Percentiles rank a stretch among this genome's conserved stretches.
Evolutionary conservation across 37 sponge, comb jelly and placozoan genomes (phyloP).

Genomic region (Tethya wilhelma): DNA sequence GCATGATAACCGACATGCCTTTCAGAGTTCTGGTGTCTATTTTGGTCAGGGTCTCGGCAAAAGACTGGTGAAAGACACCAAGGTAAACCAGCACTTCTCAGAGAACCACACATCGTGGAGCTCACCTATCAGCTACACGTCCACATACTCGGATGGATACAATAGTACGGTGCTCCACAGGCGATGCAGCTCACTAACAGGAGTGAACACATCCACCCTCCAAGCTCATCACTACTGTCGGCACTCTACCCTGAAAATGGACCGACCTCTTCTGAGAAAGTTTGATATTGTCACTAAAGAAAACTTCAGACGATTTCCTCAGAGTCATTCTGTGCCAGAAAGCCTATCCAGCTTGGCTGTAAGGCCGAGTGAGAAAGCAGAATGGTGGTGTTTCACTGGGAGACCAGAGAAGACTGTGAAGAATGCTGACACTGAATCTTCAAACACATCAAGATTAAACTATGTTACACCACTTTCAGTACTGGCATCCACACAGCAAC

Average conservation of each 20-base stretch:
- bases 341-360: background rate
- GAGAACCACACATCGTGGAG: conserved; percentile 43
- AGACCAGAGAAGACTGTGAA: background rate
- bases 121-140: background rate
- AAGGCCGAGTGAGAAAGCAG: conserved; percentile 1
- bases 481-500: conserved; percentile 62
- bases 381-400: background rate
- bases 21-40: conserved; percentile 56
- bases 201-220: background rate
- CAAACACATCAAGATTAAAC: background rate
- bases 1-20: conserved; percentile 81
- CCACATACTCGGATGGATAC: background rate
- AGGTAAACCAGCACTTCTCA: conserved; percentile 61
- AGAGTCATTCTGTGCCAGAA: conserved; percentile 25
- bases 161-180: background rate
- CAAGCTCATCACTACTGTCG: background rate
- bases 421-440: background rate
- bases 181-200: background rate
- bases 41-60: conserved; percentile 73
- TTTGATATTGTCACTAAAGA: conserved; percentile 32
- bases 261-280: conserved; percentile 22
- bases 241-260: conserved; percentile 1
- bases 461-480: conserved; percentile 49
- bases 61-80: conserved; percentile 10
- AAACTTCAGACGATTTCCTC: conserved; percentile 52